phyloP scores from a whole-genome alignment of 2,888 invertebrate genomes.

The Melikaiella ostensackeni region DNA sequence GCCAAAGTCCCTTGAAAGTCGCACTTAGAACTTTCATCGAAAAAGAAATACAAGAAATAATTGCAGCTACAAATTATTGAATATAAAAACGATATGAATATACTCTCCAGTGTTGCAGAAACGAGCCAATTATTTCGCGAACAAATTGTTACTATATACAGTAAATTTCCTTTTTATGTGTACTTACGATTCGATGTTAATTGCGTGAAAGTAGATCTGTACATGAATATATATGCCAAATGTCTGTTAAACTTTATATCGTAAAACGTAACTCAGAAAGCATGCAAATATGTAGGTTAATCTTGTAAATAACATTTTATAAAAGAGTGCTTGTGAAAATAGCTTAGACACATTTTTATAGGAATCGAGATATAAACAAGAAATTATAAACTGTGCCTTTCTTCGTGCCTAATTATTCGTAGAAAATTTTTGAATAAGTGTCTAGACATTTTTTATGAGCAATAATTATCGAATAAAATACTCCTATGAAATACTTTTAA shows the following conservation, averaged over 20 bases:
- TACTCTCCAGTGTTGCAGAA: constrained; percentile 4
- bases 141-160: constrained; percentile 21
- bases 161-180: constrained; percentile 17
- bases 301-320: constrained; percentile 1
- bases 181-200: constrained; percentile 17
- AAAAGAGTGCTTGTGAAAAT: background rate
- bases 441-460: background rate
- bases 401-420: background rate
- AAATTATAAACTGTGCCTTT: background rate
- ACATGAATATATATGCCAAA: constrained; percentile 6
- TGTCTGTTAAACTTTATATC: background rate
- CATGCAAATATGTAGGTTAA: background rate
- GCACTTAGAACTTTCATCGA: background rate
- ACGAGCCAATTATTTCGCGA: constrained; percentile 20
- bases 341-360: background rate
- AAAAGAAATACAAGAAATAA: background rate
- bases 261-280: background rate
- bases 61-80: background rate
- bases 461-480: background rate
- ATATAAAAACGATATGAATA: background rate
- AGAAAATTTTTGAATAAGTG: background rate
- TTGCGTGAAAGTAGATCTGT: constrained; percentile 10
- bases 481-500: background rate
- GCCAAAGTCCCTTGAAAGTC: constrained; percentile 1
- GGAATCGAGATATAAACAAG: background rate